These are phyloP conservation scores for Megaceryle alcyon DNA, from an alignment of 2,797 vertebrate species.

Conservation along the genomic window DNA sequence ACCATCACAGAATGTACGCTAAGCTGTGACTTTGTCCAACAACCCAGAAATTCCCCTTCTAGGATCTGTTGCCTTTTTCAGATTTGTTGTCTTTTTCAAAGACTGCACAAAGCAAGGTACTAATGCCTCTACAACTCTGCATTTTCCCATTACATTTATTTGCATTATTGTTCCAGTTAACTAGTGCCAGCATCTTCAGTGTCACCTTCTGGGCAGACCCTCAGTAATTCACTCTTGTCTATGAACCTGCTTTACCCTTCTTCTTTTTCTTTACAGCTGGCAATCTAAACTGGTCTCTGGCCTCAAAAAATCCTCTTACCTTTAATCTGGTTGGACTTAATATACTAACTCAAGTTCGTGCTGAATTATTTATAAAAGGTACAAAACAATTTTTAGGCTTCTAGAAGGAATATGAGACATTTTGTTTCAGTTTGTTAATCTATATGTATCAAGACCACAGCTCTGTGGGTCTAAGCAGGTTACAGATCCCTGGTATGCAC, in stretches of 20 bases:
- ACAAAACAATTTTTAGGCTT: background rate
- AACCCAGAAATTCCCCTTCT: background rate
- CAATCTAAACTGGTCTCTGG: background rate
- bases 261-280: background rate
- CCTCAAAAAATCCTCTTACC: conserved; percentile 25
- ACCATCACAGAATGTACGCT: background rate
- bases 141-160: background rate
- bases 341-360: background rate
- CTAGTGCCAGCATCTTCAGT: background rate
- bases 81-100: background rate
- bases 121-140: background rate
- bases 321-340: conserved; percentile 43
- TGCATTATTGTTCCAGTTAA: background rate
- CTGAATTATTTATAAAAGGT: background rate
- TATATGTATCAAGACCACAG: background rate
- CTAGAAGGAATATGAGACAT: background rate
- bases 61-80: background rate
- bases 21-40: background rate
- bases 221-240: background rate
- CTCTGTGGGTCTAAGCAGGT: background rate
- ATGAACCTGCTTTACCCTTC: background rate
- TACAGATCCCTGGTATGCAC: background rate
- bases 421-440: background rate
- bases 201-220: background rate
- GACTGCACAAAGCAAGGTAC: background rate